Base-by-base conservation (phyloP, 2,888 invertebrate genomes). In the Spodoptera littoralis region DNA sequence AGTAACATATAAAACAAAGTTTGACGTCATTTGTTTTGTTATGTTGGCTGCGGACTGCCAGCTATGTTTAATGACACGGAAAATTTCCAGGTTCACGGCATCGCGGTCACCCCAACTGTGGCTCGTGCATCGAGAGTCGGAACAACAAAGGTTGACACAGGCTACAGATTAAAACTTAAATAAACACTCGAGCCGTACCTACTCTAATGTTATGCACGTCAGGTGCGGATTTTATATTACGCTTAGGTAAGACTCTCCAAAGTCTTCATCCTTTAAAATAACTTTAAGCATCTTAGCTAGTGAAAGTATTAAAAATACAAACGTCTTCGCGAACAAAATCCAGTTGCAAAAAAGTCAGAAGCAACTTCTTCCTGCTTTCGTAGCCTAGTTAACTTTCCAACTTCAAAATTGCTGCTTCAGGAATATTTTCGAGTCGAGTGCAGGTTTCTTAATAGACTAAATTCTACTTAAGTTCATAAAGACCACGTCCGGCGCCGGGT, bases 51-150 rank as follows among this genome's bases (percentile, higher is more conserved):
- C 69, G 66, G 70, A 77, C 66, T 65, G 73, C 72, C 79, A 68
- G 70, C 71, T 64, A 66, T 64, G 84, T 81, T 89, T 90, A 92
- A 92, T 92, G 91, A 88, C 84, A 84, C 85, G 83, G 89, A 89
- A 91, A 92, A 92, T 91, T 88, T 83, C 69, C 77, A 71, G 81
- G 83, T 84, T 84, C 81, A 77, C 75, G 74, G 76, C 78, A 73
- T 75, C 79, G 74, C 73, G 73, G 81, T 82, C 82, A 82, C 82
- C 73, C 74, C 85, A 89, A 87, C 79, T 72, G 71, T 70, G 84
- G 87, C 89, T 90, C 89, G 90, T 88, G 82, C 87, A 86, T 79
- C 80, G 85, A 84, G 86, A 89, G 83, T 65, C 81, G 86, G 86
- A 87, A 56, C 71, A 50, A 50, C 52, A 65, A 71, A 60, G 70